Evolutionary conservation across 1,140 invertebrate species (phyloP), one percentile per base, ranked within the genome.

Genomic region (Drosophila lowei): DNA sequence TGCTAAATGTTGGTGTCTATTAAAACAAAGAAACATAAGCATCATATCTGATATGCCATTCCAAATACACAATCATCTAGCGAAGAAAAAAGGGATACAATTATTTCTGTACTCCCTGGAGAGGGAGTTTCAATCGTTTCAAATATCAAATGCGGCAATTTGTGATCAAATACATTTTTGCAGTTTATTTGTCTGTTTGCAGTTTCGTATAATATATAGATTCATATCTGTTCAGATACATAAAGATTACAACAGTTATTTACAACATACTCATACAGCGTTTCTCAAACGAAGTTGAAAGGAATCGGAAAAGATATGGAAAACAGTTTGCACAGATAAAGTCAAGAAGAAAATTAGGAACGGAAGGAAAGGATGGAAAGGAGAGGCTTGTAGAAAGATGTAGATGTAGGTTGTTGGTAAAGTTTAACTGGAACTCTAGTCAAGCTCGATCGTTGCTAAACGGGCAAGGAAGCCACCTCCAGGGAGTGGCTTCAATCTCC

Each of bases 181-280:
- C 83, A 88, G 83, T 88, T 88, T 88, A 88, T 88, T 88, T 88
- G 57, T 88, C 83, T 88, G 83, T 88, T 88, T 88, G 83, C 83
- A 88, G 75, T 81, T 88, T 83, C 79, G 66, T 88, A 85, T 79
- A 88, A 59, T 66, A 77, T 77, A 77, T 54, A 70, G 72, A 74
- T 64, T 65, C 56, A 78, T 78, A 65, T 62, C 53, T 73, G 48
- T 56, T 68, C 53, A 72, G 68, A 86, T 80, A 71, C 67, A 73
- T 60, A 75, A 66, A 62, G 63, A 73, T 86, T 86, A 85, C 75
- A 86, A 88, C 83, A 83, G 76, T 88, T 86, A 88, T 88, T 83
- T 88, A 88, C 83, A 88, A 79, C 83, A 88, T 67, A 78, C 64
- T 86, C 63, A 67, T 88, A 73, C 78, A 88, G 75, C 71, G 64